Base-by-base conservation (phyloP, 2,113 vertebrate genomes). In the Corythornis madagascariensis region DNA sequence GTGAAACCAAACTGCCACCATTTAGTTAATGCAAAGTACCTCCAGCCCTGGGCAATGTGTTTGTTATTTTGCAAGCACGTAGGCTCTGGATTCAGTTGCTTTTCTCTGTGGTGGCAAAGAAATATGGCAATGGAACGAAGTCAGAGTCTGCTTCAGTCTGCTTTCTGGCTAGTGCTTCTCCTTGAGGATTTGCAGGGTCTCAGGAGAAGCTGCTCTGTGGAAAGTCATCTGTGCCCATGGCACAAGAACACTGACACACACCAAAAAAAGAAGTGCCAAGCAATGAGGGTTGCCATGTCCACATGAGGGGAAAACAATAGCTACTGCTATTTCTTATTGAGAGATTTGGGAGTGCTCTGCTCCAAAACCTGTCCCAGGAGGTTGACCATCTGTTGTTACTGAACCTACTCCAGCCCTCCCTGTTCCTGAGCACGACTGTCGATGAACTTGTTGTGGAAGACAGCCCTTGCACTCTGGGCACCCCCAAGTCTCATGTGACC, bases 321-420 rank as follows among this genome's bases (percentile, higher is more conserved):
- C 35, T 77, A 70, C 21, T 85, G 52, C 22, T 76, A 3, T 91
- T 89, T 70, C 75, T 80, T 83, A 57, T 28, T 43, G 77, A 90
- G 74, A 20, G 81, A 83, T 87, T 80, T 91, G 64, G 67, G 82
- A 89, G 67, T 3, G 3, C 60, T 81, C n/a, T 83, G 31, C 59
- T 93, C 80, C 70, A 86, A 93, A 90, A 65, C 53, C 42, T 47
- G 50, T 90, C 90, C 63, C 86, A 61, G 82, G 92, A 84, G 86
- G 55, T 6, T 91, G 75, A 35, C 82, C 89, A 95, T 92, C 87
- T 96, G 89, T 35, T 88, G 59, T 59, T 91, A 48, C 69, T 87
- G 84, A 94, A 56, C 14, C 31, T 76, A 56, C 53, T 96, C 87
- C 94, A 96, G 89, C 40, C 16, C 56, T 69, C 40, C 26, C 74